Conservation (phyloP, 2,888 invertebrate genomes). For the Syrphus vitripennis region DNA sequence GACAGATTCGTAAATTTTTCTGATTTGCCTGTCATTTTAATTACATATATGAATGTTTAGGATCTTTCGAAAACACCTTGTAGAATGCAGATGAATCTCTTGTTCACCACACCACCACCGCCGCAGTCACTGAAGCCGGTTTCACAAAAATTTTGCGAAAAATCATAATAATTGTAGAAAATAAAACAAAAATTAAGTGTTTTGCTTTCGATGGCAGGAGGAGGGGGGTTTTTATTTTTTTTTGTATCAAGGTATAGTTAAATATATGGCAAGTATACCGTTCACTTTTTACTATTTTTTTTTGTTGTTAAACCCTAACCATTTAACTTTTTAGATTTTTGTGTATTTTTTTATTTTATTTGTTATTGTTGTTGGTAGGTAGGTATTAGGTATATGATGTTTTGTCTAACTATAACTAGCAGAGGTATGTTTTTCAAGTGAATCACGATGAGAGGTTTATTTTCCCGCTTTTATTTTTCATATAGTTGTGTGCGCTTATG, state of each 20-base stretch:
- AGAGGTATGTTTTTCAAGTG: constrained; percentile 56
- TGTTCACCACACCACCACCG: background rate
- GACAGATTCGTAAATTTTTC: no score
- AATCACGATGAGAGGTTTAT: constrained; percentile 32
- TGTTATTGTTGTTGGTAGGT: background rate
- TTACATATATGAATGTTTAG: no score
- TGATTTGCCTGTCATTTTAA: no score
- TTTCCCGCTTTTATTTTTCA: constrained; percentile 19
- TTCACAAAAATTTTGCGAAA: constrained; percentile 36
- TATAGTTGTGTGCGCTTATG: constrained; percentile 21
- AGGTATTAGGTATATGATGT: background rate
- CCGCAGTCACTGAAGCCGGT: background rate
- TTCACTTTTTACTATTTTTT: constrained; percentile 63
- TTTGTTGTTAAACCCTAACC: constrained; percentile 43
- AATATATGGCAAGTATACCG: constrained; percentile 56
- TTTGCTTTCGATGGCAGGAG: background rate
- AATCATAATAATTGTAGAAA: constrained; percentile 65
- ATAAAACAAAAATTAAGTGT: constrained; percentile 53
- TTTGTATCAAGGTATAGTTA: constrained; percentile 50
- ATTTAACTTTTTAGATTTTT: constrained; percentile 37
- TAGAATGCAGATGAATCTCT: constrained; percentile 9
- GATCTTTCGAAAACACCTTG: background rate
- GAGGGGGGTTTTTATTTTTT: background rate
- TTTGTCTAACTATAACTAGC: constrained; percentile 36
- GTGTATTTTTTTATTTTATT: background rate